Evolutionary conservation across 2,888 invertebrate species (phyloP).

Genomic region (Steinernema hermaphroditum): DNA sequence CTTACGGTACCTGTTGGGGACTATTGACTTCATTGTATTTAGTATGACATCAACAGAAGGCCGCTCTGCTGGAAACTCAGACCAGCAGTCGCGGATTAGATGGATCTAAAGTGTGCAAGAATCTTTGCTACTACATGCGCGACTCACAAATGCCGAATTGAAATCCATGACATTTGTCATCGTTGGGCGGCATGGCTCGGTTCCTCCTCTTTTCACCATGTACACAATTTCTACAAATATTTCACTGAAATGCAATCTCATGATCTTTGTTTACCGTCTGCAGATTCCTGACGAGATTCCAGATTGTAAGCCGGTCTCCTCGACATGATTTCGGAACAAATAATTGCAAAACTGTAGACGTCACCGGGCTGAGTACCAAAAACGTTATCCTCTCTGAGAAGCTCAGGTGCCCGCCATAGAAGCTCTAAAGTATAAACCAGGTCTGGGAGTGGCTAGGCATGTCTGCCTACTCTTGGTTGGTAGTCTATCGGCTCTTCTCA

Average conservation of each 20-base stretch:
- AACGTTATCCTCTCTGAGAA: not conserved
- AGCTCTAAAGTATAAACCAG: too few relatives aligned
- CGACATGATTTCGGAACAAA: conserved; percentile 14
- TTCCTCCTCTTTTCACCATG: conserved; percentile 57
- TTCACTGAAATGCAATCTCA: too few relatives aligned
- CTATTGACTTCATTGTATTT: not conserved
- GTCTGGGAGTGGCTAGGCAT: too few relatives aligned
- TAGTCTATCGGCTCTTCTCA: not conserved
- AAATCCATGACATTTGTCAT: conserved; percentile 37
- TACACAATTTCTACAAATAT: conserved; percentile 60
- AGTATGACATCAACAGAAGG: not conserved
- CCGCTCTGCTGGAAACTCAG: not conserved
- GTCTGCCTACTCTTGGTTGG: not conserved
- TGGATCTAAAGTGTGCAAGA: conserved; percentile 33
- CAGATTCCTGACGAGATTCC: not conserved
- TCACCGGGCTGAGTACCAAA: not conserved
- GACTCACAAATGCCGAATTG: conserved; percentile 37
- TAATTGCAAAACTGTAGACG: conserved; percentile 10
- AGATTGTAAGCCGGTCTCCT: conserved; percentile 14
- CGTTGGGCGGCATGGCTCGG: conserved; percentile 49
- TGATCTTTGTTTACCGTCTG: not conserved
- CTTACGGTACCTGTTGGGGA: not conserved
- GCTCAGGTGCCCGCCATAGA: conserved; percentile 21
- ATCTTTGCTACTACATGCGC: too few relatives aligned
- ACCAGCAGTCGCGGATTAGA: conserved; percentile 13